A percentile compares a stretch with the other conserved stretches of the same genome.
Conservation (phyloP, 2,113 vertebrate genomes). For the Pseudorectes ferrugineus region DNA sequence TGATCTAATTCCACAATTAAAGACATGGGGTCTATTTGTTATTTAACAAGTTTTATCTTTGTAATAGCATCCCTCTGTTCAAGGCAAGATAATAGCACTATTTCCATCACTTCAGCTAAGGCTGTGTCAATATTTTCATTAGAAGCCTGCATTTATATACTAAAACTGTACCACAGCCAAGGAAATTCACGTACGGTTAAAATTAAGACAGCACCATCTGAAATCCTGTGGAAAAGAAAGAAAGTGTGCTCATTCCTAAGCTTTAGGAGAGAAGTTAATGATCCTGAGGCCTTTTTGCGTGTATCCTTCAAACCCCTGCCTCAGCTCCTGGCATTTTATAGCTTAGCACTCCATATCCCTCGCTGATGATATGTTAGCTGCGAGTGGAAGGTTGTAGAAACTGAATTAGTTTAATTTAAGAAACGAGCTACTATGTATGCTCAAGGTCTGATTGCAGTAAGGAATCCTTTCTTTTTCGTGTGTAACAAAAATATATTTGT, state of each 20-base stretch:
- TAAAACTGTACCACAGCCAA: background rate
- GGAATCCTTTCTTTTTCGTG: background rate
- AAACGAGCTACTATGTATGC: background rate
- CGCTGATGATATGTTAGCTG: constrained; percentile 2
- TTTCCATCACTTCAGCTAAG: background rate
- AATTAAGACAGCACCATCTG: constrained; percentile 6
- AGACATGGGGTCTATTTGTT: background rate
- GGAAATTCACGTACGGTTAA: background rate
- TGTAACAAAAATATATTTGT: background rate
- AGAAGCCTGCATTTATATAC: background rate
- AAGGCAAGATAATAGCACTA: background rate
- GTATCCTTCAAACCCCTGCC: constrained; percentile 7
- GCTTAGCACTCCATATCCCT: background rate
- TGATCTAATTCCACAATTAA: background rate
- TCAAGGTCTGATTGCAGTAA: background rate
- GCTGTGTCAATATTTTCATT: constrained; percentile 56
- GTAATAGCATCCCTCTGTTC: background rate
- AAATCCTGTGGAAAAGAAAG: constrained; percentile 1
- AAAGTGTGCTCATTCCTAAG: background rate
- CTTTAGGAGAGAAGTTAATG: constrained; percentile 17
- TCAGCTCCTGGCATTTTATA: constrained; percentile 21
- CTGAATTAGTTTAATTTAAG: constrained; percentile 30
- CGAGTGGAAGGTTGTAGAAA: constrained; percentile 13
- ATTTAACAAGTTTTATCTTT: background rate
- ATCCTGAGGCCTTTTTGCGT: background rate